Evolutionary conservation across 1,140 invertebrate genomes (phyloP), one percentile per base, ranked within the genome.

Genomic region (Drosophila jambulina): DNA sequence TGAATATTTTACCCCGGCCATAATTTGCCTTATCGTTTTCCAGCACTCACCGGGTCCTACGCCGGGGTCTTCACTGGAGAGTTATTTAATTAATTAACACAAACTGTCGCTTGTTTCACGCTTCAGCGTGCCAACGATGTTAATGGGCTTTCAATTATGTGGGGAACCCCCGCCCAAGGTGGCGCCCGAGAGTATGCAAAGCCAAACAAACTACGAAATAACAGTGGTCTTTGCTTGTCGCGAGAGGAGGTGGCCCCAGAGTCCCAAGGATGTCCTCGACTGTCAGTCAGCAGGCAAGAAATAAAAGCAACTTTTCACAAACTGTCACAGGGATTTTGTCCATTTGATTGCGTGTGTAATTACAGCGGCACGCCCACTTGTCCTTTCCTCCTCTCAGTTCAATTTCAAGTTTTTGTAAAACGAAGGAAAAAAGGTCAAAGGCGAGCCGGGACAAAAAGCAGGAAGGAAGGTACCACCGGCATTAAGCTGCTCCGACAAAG

Each of bases 81-180:
- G 79, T 69, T 86, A 57, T 88, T 88, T 80, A 87, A 88, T 82
- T 87, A 86, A 87, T 87, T 87, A 87, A 86, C 80, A 87, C 70
- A 65, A 87, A 82, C 49, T 80, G 84, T 74, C 80, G 68, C 67
- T 75, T 77, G 80, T 80, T 88, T 83, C 54, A 88, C 83, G 84
- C 84, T 77, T 75, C 80, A 83, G 43, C 61, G 80, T 69, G 54
- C 62, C 78, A 80, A 74, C 59, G 59, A 72, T 80, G 84, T 87
- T 80, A 87, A 88, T 84, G 80, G 80, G 67, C 84, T 80, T 83
- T 80, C 80, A 87, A 88, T 87, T 87, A 83, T 65, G 71, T 49
- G 61, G 64, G 63, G 13, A 46, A 45, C 29, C 40, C 60, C 62
- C 36, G 25, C 21, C 15, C n/a, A 10, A 53, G 53, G 59, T 62